Evolutionary conservation across 2,113 vertebrate species (phyloP), one percentile per base, ranked within the genome.

Genomic region (Dinomys branickii): DNA sequence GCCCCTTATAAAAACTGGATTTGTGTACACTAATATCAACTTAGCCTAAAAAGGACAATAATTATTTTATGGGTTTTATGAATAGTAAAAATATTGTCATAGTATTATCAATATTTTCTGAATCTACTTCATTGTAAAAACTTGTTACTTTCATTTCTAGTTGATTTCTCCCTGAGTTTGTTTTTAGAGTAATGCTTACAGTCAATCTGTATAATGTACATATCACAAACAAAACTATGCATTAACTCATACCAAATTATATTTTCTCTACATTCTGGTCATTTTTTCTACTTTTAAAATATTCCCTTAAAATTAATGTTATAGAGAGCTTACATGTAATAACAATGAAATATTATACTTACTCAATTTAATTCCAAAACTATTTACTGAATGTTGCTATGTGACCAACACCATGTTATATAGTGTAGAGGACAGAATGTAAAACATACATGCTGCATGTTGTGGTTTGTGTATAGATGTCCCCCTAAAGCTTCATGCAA

Each of bases 21-120:
- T 92, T 73, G n/a, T 61, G 5, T 47, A 65, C 38, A 44, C 14
- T 90, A 50, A 67, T 65, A 81, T 47, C 59, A 86, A 75, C 10
- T 94, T 69, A 44, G 20, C 17, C 50, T 92, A 5, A 88, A 85
- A 88, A 56, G 10, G n/a, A 26, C 17, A 85, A 22, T 1, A 59
- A 4, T 63, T 38, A 41, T 58, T 94, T 94, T 63, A 61, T 90
- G 90, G 28, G 5, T 0, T 88, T 94, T 59, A 61, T 84, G 14
- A 35, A 97, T 52, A 96, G 91, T 24, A 86, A 73, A 91, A 59
- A 30, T 33, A 50, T 56, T 85, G 1, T 44, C 52, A 77, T 90
- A 85, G 78, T 47, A 71, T 71, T 91, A 50, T 8, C 75, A 78
- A 47, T 54, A n/a, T 80, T 80, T 35, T 7, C n/a, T 52, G 24